These are phyloP conservation scores for Physella acuta DNA, from an alignment of 1,140 invertebrate genomes.

Conservation along the genomic window DNA sequence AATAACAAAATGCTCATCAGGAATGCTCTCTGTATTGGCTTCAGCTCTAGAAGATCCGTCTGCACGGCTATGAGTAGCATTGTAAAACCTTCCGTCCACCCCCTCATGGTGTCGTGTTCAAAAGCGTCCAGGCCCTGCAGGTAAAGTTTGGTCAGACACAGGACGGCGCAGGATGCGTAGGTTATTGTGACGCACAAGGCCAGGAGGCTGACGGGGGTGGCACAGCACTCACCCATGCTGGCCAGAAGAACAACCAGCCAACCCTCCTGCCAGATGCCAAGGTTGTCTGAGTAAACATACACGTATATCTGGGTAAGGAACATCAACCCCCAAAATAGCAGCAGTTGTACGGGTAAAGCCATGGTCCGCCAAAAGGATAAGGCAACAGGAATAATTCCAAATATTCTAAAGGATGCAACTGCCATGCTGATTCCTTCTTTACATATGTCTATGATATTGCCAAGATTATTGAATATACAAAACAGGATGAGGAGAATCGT, in stretches of 20 bases:
- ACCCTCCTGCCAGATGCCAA: conserved; percentile 46
- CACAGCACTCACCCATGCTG: conserved; percentile 62
- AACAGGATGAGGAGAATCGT: conserved; percentile 58
- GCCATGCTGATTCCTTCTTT: conserved; percentile 48
- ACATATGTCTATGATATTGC: conserved; percentile 57
- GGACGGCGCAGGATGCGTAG: conserved; percentile 62
- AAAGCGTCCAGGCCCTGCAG: conserved; percentile 58
- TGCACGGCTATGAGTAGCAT: conserved; percentile 65
- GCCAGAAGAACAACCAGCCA: conserved; percentile 61
- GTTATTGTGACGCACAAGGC: conserved; percentile 65
- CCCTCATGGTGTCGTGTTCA: conserved; percentile 60
- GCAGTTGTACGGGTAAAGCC: conserved; percentile 61
- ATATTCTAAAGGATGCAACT: conserved; percentile 44
- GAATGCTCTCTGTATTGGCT: conserved; percentile 63
- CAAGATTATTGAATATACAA: conserved; percentile 62
- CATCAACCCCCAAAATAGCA: conserved; percentile 62
- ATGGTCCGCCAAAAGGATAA: conserved; percentile 58
- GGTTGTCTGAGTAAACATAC: conserved; percentile 36
- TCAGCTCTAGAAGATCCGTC: conserved; percentile 64
- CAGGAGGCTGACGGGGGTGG: conserved; percentile 63
- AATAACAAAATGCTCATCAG: conserved; percentile 65
- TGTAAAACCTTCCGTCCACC: conserved; percentile 66
- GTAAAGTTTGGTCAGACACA: conserved; percentile 61
- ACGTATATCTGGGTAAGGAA: conserved; percentile 59
- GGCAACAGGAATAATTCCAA: conserved; percentile 58